These are phyloP conservation scores for Oscheius sp. DNA, from an alignment of 2,888 invertebrate genomes.

Conservation along the genomic window DNA sequence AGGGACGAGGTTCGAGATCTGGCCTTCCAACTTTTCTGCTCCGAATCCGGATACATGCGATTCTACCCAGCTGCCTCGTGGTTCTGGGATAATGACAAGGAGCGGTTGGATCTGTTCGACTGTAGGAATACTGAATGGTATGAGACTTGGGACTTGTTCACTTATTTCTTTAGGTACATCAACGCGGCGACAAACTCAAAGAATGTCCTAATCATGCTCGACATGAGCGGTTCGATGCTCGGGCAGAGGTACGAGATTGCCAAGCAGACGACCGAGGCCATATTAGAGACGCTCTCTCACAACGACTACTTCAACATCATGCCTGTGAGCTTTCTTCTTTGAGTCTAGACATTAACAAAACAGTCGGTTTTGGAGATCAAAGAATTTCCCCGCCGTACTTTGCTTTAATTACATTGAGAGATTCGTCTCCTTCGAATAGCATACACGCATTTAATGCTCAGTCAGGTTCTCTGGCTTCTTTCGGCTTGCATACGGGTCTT, in stretches of 20 bases:
- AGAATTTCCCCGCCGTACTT: no score
- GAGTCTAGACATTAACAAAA: no score
- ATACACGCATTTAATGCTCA: no score
- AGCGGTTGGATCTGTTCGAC: conserved; percentile 84
- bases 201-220: conserved; percentile 93
- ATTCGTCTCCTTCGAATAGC: no score
- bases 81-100: conserved; percentile 70
- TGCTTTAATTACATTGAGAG: no score
- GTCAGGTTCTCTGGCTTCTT: no score
- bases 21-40: conserved; percentile 95
- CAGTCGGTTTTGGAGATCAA: no score
- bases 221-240: conserved; percentile 77
- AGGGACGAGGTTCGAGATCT: conserved; percentile 71
- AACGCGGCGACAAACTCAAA: conserved; percentile 97
- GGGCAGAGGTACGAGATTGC: conserved; percentile 87
- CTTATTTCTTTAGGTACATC: conserved; percentile 80
- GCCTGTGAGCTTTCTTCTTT: conserved; percentile 75
- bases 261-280: conserved; percentile 86
- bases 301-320: conserved; percentile 97
- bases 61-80: conserved; percentile 82
- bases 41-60: conserved; percentile 89
- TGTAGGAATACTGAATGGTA: conserved; percentile 78
- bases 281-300: conserved; percentile 93
- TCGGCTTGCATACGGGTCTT: no score
- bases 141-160: conserved; percentile 25